Evolutionary conservation across 2,797 vertebrate species (phyloP), one percentile per base, ranked within the genome.

Genomic region (Clarias pachynema): DNA sequence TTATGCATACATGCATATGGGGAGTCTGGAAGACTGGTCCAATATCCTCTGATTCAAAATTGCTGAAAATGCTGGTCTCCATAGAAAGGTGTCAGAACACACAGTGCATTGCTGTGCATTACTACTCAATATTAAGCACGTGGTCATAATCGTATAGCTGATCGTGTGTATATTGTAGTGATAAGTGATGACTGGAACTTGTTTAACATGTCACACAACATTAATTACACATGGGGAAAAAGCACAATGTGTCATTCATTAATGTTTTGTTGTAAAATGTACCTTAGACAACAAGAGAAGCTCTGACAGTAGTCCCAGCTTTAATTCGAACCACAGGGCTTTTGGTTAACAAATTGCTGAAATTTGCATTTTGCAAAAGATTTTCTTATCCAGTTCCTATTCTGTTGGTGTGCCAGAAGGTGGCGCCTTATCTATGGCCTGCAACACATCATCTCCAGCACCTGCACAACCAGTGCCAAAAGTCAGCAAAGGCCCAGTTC

Each of bases 391-490:
- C 44, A 14, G 2, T 83, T 40, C 12, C 22, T 18, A 29, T 78
- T 77, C 22, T 53, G 18, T n/a, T 26, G 12, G 65, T 53, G n/a
- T 75, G 66, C 37, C 91, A 97, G 97, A 94, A 62, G 96, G 96
- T 87, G 91, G 88, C 24, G 15, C 94, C 62, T 91, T 97, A 83
- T 96, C 96, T 0, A 74, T 91, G 65, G 90, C 82, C 16, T 93
- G 91, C 87, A 91, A 90, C 44, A 89, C 89, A 6, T 89, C 90
- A 1, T 77, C 91, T 89, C 87, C 88, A 16, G 0, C 89, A 31
- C 69, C 83, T 10, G 40, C 88, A 84, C 75, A 88, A 34, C 81
- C 88, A 15, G 87, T 74, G 86, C n/a, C 81, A 80, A 85, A 29
- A n/a, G 37, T 68, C 66, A 73, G 57, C 81, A 44, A 84, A 63